Evolutionary conservation across 2,113 vertebrate genomes (phyloP), one percentile per base, ranked within the genome.

Genomic region (Nyctibius bracteatus): DNA sequence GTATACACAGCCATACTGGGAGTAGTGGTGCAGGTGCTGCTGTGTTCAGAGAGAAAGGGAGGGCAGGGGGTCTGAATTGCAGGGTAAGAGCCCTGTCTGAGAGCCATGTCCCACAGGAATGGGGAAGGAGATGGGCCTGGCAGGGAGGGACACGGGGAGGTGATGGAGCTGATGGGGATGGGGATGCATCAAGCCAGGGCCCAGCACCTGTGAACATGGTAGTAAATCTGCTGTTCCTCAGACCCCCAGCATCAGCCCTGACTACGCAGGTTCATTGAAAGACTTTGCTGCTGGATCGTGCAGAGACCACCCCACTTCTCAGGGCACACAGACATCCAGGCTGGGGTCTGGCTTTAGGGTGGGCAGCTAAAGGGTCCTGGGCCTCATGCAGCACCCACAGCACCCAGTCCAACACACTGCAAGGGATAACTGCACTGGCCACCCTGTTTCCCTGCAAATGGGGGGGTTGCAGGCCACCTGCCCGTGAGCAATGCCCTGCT

Each of bases 381-480:
- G 35, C 14, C 49, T 55, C 44, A 27, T 28, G 14, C 30, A 52
- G 71, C n/a, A 61, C 21, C 27, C 55, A 13, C 25, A 39, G 84
- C 1, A 1, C 35, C 30, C 0, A 0, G 27, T 68, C 14, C 49
- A 46, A 30, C 35, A 7, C 0, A 0, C 39, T 63, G 33, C 62
- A 58, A 73, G 23, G 49, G 18, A 5, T 49, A 54, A 54, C 14
- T 25, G 43, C 19, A 4, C 30, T 19, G 3, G 6, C 30, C 30
- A 5, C 31, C 14, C 47, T 54, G 51, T 8, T 93, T 43, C 47
- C 43, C 66, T 82, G 41, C n/a, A n/a, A n/a, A n/a, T n/a, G n/a
- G n/a, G n/a, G n/a, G n/a, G n/a, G n/a, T n/a, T n/a, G n/a, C n/a
- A n/a, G n/a, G n/a, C n/a, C n/a, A n/a, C n/a, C n/a, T n/a, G n/a